Base-by-base conservation (phyloP, 2,888 invertebrate genomes). In the Melanchra persicariae region DNA sequence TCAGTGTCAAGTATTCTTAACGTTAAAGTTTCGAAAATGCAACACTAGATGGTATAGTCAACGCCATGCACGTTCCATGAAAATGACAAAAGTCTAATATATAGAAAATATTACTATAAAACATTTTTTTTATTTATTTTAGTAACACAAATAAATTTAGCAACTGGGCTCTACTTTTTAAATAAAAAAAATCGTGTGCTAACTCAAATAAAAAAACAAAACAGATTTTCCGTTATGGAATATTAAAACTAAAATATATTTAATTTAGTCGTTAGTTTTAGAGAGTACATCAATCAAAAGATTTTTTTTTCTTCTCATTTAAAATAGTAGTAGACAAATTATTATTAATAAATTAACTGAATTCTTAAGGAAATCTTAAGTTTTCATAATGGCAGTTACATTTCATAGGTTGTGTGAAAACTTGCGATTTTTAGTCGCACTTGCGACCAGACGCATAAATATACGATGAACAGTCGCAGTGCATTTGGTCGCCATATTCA, bases 251-350 rank as follows among this genome's bases (percentile, higher is more conserved):
- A 17, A 40, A 40, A 15, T 40, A 68, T 81, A 69, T 77, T 82
- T 76, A 76, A 64, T 72, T 82, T 82, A 84, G 51, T 68, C 17
- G 5, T 37, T 84, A 84, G 55, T 45, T 19, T 58, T 69, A 55
- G 40, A 64, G 52, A 58, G 24, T 57, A 51, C 37, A 65, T 43
- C 37, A 15, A 69, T n/a, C n/a, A 60, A 60, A 26, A 22, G 2
- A 1, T 2, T 45, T 51, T 43, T 37, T 60, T 59, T 76, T 51
- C n/a, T 45, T 77, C 55, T 71, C 43, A 60, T 82, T 76, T 37
- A 52, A 51, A 64, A 51, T 78, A 82, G 71, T 47, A 10, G 3
- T 81, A 79, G 71, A 63, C 15, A 71, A 78, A 68, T 72, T 66
- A 82, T 82, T 60, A 70, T 78, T 82, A 62, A 71, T 12, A 57